phyloP scores from a whole-genome alignment of 64 coral and sea anemone genomes.

The Dendrophyllia cribrosa region DNA sequence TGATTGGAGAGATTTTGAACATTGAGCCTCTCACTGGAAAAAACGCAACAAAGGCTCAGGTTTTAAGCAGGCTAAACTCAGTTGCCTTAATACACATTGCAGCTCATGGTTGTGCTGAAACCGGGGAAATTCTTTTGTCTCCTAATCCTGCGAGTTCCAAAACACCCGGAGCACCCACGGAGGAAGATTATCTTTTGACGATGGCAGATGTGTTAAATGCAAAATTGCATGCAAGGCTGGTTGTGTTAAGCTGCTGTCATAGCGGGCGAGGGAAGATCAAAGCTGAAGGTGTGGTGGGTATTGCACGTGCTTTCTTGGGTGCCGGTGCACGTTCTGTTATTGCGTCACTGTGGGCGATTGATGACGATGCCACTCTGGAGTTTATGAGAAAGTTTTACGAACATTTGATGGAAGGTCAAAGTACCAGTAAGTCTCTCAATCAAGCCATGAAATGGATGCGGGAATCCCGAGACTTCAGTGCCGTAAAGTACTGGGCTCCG shows the following conservation, averaged over 20 bases:
- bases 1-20: background rate
- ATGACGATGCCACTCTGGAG: background rate
- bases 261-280: conserved; percentile 34
- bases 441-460: too few relatives aligned
- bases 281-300: conserved; percentile 29
- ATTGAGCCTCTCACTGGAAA: background rate
- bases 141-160: background rate
- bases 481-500: too few relatives aligned
- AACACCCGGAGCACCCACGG: background rate
- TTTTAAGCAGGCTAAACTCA: too few relatives aligned
- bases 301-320: too few relatives aligned
- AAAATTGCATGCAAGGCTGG: background rate
- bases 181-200: background rate
- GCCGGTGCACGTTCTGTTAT: conserved; percentile 29
- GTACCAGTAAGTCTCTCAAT: background rate
- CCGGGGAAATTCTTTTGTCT: background rate
- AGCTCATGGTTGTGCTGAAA: too few relatives aligned
- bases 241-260: conserved; percentile 18
- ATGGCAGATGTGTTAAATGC: background rate
- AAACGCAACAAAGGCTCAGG: background rate
- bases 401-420: conserved; percentile 8
- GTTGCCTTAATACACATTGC: too few relatives aligned
- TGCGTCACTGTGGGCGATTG: conserved; percentile 20
- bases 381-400: conserved; percentile 42
- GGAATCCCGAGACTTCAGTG: too few relatives aligned